Evolutionary conservation across 1,140 invertebrate genomes (phyloP), one percentile per base, ranked within the genome.

Genomic region (Sycobia sp.): DNA sequence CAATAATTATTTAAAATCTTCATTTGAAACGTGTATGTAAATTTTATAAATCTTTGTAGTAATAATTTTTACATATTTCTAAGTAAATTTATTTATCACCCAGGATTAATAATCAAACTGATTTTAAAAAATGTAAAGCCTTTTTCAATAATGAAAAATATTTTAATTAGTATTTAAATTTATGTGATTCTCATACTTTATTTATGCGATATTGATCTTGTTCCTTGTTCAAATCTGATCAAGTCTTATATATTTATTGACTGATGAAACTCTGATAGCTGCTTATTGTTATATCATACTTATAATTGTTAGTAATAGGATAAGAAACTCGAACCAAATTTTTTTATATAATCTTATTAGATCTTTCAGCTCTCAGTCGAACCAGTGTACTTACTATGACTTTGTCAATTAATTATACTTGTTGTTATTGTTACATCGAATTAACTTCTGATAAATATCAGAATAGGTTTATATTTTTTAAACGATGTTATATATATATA

Each of bases 221-320:
- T 59, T 65, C 62, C 62, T 65, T 59, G 62, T 58, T 65, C 55
- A 58, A 59, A 58, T 59, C 49, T 57, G 62, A 65, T 36, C 49
- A 65, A 59, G 62, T 58, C 49, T 53, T 65, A 55, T 65, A 65
- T 55, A 54, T 58, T 65, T 46, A 58, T 58, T 47, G 68, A 76
- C 71, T 76, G 68, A 74, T 73, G 56, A 68, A 68, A 70, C 56
- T 44, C 57, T 66, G 64, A 72, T 57, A 71, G 66, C 69, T 61
- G 67, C 66, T 75, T 53, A 65, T 65, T 59, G 62, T 65, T 65
- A 65, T 59, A 44, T 53, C 13, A 22, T 65, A 58, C 51, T 58
- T 43, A 44, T 46, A 27, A 65, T 53, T 53, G 23, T 53, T 59
- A 59, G 55, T 51, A 44, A 43, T 65, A 57, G 53, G 53, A 41